phyloP scores from a whole-genome alignment of 2,797 vertebrate species.

The Anguilla pacifica region DNA sequence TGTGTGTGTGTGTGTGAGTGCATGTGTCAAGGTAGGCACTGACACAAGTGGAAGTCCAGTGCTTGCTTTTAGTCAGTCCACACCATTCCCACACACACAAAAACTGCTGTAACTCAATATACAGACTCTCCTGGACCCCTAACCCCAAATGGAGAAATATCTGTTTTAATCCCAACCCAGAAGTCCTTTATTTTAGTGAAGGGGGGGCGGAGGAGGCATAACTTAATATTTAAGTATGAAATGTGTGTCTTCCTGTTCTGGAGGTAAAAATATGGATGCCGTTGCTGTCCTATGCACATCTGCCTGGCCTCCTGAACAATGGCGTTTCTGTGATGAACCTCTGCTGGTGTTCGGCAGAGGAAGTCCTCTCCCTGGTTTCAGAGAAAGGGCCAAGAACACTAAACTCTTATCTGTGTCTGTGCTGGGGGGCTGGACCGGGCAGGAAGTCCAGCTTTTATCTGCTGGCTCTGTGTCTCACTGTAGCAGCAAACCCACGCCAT shows the following conservation, averaged over 20 bases:
- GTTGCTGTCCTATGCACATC: slow-evolving; percentile 73
- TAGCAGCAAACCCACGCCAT: background rate
- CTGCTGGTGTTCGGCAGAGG: slow-evolving; percentile 64
- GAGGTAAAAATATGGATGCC: slow-evolving; percentile 68
- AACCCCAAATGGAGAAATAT: slow-evolving; percentile 51
- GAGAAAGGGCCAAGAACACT: background rate
- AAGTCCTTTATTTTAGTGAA: slow-evolving; percentile 61
- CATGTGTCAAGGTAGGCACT: slow-evolving; percentile 7
- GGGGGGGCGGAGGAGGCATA: slow-evolving; percentile 42
- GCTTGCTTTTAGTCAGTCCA: slow-evolving; percentile 73
- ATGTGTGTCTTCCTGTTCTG: slow-evolving; percentile 73
- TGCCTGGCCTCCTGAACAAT: slow-evolving; percentile 69
- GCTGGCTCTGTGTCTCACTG: background rate
- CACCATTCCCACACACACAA: slow-evolving; percentile 39
- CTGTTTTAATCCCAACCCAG: slow-evolving; percentile 61
- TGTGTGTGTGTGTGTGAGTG: background rate
- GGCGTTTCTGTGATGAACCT: slow-evolving; percentile 72
- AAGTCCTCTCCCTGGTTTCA: slow-evolving; percentile 40
- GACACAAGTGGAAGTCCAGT: slow-evolving; percentile 46
- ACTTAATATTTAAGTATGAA: slow-evolving; percentile 55
- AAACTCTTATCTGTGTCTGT: background rate
- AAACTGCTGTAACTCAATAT: slow-evolving; percentile 19
- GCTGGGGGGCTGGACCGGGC: background rate
- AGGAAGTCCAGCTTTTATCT: background rate
- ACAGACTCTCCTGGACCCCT: slow-evolving; percentile 1